These are phyloP conservation scores for Aix galericulata DNA, from an alignment of 2,113 vertebrate genomes.

Conservation along the genomic window DNA sequence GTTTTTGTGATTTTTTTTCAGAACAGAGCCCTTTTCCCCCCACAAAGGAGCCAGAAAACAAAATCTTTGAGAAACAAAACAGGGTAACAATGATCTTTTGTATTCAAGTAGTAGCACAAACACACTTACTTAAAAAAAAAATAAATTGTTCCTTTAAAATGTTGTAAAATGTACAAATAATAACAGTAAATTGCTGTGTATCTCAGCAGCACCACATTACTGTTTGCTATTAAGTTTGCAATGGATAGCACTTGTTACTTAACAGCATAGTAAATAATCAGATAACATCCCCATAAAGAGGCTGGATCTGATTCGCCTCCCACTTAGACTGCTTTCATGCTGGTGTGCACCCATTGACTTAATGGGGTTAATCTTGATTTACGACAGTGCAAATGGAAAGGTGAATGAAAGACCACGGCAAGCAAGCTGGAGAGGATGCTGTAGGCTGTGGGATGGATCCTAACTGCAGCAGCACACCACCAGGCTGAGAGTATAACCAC, in stretches of 20 bases:
- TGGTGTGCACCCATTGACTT: background rate
- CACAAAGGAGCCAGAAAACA: background rate
- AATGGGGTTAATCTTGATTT: slow-evolving; percentile 39
- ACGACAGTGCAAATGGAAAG: background rate
- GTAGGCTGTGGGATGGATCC: background rate
- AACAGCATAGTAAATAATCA: slow-evolving; percentile 20
- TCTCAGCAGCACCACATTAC: background rate
- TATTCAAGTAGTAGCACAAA: background rate
- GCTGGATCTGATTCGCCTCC: background rate
- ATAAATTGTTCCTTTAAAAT: background rate
- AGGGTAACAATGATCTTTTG: background rate
- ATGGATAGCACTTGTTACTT: slow-evolving; percentile 10
- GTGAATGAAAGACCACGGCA: background rate
- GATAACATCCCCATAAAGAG: background rate
- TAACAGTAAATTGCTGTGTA: background rate
- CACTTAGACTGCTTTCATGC: slow-evolving; percentile 14
- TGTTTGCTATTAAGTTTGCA: background rate
- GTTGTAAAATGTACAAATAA: background rate
- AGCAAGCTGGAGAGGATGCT: background rate
- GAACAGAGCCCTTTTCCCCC: background rate
- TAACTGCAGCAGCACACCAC: background rate
- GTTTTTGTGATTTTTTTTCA: background rate
- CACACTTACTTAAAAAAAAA: background rate
- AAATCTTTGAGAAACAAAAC: background rate
- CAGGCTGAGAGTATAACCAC: background rate